Conservation (phyloP, 2,113 vertebrate species). For the Nettapus auritus region DNA sequence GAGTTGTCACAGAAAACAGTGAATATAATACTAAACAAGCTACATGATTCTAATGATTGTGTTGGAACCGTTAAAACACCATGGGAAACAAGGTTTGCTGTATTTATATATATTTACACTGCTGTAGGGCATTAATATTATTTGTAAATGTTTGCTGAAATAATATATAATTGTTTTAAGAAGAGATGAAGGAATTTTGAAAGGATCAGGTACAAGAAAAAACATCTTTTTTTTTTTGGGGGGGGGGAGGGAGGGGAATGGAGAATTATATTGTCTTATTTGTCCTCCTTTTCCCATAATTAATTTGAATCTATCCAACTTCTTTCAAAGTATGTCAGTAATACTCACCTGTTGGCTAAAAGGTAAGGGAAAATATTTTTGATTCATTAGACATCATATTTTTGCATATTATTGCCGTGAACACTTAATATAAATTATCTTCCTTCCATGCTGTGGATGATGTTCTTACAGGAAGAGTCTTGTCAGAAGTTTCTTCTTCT, state of each 20-base stretch:
- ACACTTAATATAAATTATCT: not conserved
- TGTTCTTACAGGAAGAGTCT: not conserved
- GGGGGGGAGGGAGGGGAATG: too few relatives aligned
- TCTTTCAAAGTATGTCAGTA: not conserved
- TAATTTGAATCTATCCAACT: not conserved
- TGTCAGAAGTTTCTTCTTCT: not conserved
- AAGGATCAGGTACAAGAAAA: not conserved
- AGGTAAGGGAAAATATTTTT: not conserved
- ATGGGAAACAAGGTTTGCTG: not conserved
- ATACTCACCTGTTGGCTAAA: not conserved
- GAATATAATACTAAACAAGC: not conserved
- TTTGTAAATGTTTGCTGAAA: not conserved
- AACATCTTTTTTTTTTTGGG: too few relatives aligned
- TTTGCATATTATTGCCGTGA: constrained; percentile 18
- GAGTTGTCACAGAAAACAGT: not conserved
- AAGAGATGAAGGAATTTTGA: not conserved
- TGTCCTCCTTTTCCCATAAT: not conserved
- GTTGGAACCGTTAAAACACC: not conserved
- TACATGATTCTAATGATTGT: not conserved
- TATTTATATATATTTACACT: not conserved
- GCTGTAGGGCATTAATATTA: not conserved
- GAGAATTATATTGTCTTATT: not conserved
- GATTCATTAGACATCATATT: not conserved
- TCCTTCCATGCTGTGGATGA: not conserved
- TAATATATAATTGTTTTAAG: not conserved